Base-by-base conservation (phyloP, 2,797 vertebrate species). In the Dicrostonyx torquatus region DNA sequence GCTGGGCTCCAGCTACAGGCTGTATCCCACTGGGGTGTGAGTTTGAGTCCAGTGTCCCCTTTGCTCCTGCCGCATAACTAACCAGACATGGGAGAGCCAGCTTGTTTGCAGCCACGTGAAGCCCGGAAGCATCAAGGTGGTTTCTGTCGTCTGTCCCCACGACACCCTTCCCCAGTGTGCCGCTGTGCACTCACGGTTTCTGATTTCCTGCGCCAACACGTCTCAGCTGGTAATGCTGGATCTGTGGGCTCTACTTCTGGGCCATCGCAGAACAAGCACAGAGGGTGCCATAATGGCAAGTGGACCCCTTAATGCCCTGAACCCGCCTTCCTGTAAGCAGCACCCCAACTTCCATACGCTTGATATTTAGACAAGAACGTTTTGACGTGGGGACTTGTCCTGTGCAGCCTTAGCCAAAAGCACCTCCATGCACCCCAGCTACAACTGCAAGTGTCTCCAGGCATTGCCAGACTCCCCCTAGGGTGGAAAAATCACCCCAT, bases 141-240 rank as follows among this genome's bases (percentile, higher is more conserved):
- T 31, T 9, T 29, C 48, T 31, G 34, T 37, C 37, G 58, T 62
- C 72, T 11, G n/a, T 77, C 84, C 75, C 14, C 3, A 4, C 37
- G 1, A 15, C 77, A 40, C 70, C 45, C 40, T 17, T 29, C n/a
- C 72, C 3, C 18, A 3, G 58, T 48, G 0, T 37, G 53, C 86
- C 87, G 20, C 92, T 1, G 1, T 13, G 60, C 58, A 43, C 90
- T 50, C 20, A 3, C 0, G 18, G 75, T 89, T 89, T 89, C 89
- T 82, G 62, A 92, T 94, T 97, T 50, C 87, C 58, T 87, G 29
- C n/a, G 18, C 76, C 84, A n/a, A n/a, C n/a, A n/a, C n/a, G n/a
- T n/a, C n/a, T n/a, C 37, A 45, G 40, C 45, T 37, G 45, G 40
- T 88, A 31, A 55, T 31, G 1, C 58, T n/a, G 70, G n/a, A 24